Base-by-base conservation (phyloP, 2,888 invertebrate genomes). In the Agrilus biguttatus region DNA sequence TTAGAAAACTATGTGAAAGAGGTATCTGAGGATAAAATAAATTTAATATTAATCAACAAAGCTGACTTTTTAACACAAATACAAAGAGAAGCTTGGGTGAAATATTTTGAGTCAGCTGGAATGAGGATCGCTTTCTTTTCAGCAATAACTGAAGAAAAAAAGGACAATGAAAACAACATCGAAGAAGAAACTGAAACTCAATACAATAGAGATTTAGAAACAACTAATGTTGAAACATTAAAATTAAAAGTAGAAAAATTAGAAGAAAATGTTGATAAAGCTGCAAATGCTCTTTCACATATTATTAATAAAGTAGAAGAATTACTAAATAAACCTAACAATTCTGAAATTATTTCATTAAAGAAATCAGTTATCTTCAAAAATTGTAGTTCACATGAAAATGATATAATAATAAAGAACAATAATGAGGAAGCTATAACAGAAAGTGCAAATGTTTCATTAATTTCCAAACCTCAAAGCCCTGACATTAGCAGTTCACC, bases 31-130 rank as follows among this genome's bases (percentile, higher is more conserved):
- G 61, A 71, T 14, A 91, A 92, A 62, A 67, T 75, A 46, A 89
- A 85, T 61, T 70, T 96, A 59, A 72, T 99, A 32, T 70, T 99
- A 28, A 69, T 97, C 19, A 99, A 99, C 66, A 99, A 99, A 64
- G 88, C 97, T 0, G 98, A 99, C 65, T 81, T 89, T 57, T 73
- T 96, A 13, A 88, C 79, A 0, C 73, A 77, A 37, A 67, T 75
- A 50, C 95, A 96, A 63, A 74, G 96, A 48, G 67, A 78, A 53
- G 66, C 68, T 42, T 97, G 96, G 96, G 82, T 85, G 0, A 72
- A 82, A 42, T 91, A 91, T 68, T 96, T 95, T 59, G 72, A 76
- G 42, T 67, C 73, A 45, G 67, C 77, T 17, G 66, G 78, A 43
- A 72, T 91, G 2, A 72, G 72, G 37, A 80, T 87, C 21, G 85